phyloP scores from a whole-genome alignment of 2,888 invertebrate species.

The Eilema sororculum region DNA sequence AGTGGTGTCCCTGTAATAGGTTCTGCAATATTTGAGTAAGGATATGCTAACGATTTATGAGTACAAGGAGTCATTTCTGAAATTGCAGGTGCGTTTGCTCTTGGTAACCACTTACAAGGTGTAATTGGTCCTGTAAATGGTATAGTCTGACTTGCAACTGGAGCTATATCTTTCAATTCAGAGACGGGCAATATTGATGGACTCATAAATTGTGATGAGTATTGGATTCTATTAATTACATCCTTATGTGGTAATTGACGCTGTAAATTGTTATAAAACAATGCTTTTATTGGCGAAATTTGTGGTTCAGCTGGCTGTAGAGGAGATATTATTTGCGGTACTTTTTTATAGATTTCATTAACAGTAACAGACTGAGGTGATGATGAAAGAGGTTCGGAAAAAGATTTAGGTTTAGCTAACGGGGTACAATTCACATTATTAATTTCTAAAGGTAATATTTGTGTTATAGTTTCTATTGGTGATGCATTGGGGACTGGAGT shows the following conservation, averaged over 20 bases:
- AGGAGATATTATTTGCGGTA: conserved; percentile 10
- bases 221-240: not conserved
- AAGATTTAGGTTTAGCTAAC: not conserved
- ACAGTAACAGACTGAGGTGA: not conserved
- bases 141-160: not conserved
- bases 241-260: not conserved
- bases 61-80: not conserved
- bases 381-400: not conserved
- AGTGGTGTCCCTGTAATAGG: not conserved
- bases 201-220: not conserved
- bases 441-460: not conserved
- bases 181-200: not conserved
- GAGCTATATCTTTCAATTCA: not conserved
- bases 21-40: not conserved
- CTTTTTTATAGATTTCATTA: not conserved
- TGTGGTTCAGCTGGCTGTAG: not conserved
- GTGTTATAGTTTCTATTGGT: not conserved
- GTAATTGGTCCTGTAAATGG: not conserved
- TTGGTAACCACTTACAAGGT: not conserved
- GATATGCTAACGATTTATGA: not conserved
- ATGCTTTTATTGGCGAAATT: not conserved
- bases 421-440: not conserved
- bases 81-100: not conserved
- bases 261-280: not conserved
- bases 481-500: not conserved